Evolutionary conservation across 1,140 invertebrate genomes (phyloP), one percentile per base, ranked within the genome.

Genomic region (Lasaia peninsularis): DNA sequence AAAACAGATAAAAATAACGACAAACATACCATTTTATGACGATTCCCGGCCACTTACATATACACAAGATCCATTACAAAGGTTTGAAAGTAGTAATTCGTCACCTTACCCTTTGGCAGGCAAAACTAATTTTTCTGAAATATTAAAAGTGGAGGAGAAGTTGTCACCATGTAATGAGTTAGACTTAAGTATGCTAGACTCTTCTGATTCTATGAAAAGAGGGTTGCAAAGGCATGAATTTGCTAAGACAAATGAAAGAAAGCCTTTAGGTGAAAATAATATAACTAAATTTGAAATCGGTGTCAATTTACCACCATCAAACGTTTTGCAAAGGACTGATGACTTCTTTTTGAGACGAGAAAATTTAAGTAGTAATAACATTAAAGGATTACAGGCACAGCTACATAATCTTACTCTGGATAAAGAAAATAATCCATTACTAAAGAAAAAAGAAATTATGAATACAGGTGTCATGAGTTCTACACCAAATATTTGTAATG

Each of bases 151-250:
- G 11, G 60, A 56, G 8, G 55, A 72, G n/a, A 60, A 53, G 1
- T 71, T 60, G 60, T 50, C 54, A 7, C 82, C 85, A 20, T 80
- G 75, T 32, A 78, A 73, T 66, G 85, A 88, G 12, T 67, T 88
- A 21, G 81, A 86, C 28, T 50, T 88, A 35, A 88, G 84, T 63
- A 68, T 86, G 48, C 65, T 88, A n/a, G 84, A 87, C 64, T 61
- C 61, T 58, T 59, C 63, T 18, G 21, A 54, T 10, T 28, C 14
- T 67, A 62, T 73, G 14, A 64, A 63, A 32, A 54, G 55, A 32
- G 21, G n/a, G 28, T 14, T 14, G n/a, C 34, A 50, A 14, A 55
- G 21, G 18, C 20, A 32, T 5, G 7, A 20, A 6, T 1, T 7
- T 49, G 18, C n/a, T 24, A 21, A 48, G 12, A 7, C 14, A 14